Conservation (phyloP, 2,113 vertebrate genomes). For the Sylvicapra grimmia region DNA sequence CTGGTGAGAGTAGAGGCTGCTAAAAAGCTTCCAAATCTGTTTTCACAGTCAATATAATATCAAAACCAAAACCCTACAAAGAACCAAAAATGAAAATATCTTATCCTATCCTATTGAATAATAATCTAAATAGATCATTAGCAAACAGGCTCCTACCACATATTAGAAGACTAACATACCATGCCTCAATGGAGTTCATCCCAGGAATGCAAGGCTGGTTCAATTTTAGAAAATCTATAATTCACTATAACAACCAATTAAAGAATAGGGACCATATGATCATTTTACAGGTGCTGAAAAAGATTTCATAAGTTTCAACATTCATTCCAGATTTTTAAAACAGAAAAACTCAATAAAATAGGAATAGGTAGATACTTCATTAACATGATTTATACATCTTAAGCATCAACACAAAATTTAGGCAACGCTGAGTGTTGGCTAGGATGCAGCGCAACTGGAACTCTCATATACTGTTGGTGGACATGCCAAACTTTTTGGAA, state of each 20-base stretch:
- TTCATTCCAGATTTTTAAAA: slow-evolving; percentile 24
- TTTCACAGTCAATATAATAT: not conserved
- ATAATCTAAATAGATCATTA: not conserved
- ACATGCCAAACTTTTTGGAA: not conserved
- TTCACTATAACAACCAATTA: not conserved
- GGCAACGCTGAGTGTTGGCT: not conserved
- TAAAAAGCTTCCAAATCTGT: not conserved
- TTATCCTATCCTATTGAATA: not conserved
- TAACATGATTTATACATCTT: not conserved
- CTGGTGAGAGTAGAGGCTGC: not conserved
- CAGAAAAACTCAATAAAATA: slow-evolving; percentile 1
- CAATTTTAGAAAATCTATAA: not conserved
- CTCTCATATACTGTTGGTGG: not conserved
- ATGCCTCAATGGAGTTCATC: not conserved
- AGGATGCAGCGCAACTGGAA: not conserved
- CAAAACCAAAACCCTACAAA: not conserved
- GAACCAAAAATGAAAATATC: not conserved
- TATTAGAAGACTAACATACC: not conserved
- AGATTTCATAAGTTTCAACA: not conserved
- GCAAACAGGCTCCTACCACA: not conserved
- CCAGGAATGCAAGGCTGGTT: slow-evolving; percentile 12
- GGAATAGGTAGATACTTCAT: not conserved
- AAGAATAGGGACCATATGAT: not conserved
- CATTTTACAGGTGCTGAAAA: not conserved
- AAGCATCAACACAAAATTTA: slow-evolving; percentile 18